Evolutionary conservation across 2,797 vertebrate genomes (phyloP), one percentile per base, ranked within the genome.

Genomic region (Clarias fuscus): DNA sequence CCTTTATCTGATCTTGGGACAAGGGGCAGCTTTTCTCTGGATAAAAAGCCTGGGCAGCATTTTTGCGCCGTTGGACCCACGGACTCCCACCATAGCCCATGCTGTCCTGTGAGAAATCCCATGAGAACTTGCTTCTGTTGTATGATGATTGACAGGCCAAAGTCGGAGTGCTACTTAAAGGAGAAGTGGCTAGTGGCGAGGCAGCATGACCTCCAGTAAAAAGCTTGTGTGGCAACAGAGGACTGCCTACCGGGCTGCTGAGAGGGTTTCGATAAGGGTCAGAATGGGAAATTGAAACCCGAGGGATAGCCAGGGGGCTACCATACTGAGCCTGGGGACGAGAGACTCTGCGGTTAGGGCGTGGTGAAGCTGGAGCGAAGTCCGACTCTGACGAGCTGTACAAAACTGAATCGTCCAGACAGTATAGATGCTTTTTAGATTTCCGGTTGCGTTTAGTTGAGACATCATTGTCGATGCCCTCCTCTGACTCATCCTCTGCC

Each of bases 61-160:
- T 85, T 90, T 90, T 93, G n/a, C 90, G 92, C 77, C 86, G 91
- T n/a, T 91, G 90, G 76, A 94, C 91, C 92, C 93, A 93, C 0
- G 91, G 91, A 82, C 90, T 89, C 30, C 22, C 86, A n/a, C 61
- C 84, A 53, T 77, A 88, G n/a, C 87, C 84, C 14, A 84, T 43
- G 43, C 68, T 82, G 62, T 88, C 88, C 78, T 86, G 89, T 11
- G 67, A 84, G 6, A 62, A 64, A 89, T 92, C 91, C 59, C 90
- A 90, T 14, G 86, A 89, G 87, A 80, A 86, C 78, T 78, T 91
- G 79, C 18, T 86, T 40, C 24, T 83, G 83, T 33, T 82, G 37
- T 62, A 88, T 43, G 71, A 64, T 0, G 85, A 18, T 0, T 84
- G 56, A 6, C 86, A 24, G 59, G 90, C 84, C 3, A 84, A 85